Conservation (phyloP, 2,113 vertebrate species). For the Bungarus multicinctus region DNA sequence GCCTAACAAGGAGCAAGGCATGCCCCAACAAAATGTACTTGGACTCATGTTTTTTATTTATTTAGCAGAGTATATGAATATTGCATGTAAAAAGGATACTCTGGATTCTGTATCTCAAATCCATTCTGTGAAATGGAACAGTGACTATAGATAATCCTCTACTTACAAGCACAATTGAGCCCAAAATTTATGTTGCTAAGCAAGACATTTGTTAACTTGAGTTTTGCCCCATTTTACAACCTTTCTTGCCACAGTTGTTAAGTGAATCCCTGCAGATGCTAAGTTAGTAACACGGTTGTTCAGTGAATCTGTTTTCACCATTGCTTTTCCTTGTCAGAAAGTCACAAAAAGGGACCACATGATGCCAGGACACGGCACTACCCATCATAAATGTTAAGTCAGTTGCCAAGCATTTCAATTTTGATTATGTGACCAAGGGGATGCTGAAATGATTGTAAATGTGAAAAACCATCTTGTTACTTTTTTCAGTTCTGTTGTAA, state of each 20-base stretch:
- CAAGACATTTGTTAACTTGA: neutral
- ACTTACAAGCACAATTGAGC: neutral
- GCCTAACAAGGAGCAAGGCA: neutral
- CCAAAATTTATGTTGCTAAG: neutral
- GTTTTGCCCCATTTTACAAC: neutral
- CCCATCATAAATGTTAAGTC: neutral
- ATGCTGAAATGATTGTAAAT: neutral
- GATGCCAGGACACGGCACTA: neutral
- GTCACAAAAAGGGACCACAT: neutral
- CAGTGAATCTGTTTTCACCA: neutral
- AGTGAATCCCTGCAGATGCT: neutral
- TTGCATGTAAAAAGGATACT: neutral
- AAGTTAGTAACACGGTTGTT: neutral
- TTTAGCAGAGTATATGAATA: neutral
- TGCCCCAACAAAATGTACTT: constrained; percentile 6
- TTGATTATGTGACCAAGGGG: neutral
- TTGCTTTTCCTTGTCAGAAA: neutral
- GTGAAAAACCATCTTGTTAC: neutral
- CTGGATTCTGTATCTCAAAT: neutral
- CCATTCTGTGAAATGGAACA: neutral
- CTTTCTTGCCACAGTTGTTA: neutral
- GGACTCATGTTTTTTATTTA: neutral
- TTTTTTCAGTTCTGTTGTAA: neutral
- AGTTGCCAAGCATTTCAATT: too few species aligned
- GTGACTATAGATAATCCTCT: neutral